Base-by-base conservation (phyloP, 2,888 invertebrate genomes). In the Zhuqinia jingwanae region DNA sequence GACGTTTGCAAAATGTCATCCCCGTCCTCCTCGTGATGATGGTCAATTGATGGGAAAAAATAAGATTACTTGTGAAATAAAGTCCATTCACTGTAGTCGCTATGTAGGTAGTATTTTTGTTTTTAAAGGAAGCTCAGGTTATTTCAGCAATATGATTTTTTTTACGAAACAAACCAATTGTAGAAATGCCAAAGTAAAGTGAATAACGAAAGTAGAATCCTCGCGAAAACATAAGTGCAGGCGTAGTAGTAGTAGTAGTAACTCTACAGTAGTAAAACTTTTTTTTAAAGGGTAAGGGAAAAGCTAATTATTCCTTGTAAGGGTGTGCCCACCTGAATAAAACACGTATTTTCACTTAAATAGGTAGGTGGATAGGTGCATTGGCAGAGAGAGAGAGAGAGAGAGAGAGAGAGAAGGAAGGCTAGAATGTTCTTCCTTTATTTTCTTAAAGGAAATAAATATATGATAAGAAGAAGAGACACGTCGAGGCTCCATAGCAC, bases 261-360 rank as follows among this genome's bases (percentile, higher is more conserved):
- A n/a, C 20, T 27, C 11, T 17, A 25, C 2, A 30, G 56, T 27
- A 15, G 20, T 20, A 30, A 53, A 36, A n/a, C n/a, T n/a, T n/a
- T n/a, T n/a, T n/a, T n/a, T n/a, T 5, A 75, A 56, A 75, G 47
- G 17, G 25, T 25, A 25, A 27, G 15, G 15, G 30, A 56, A 75
- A 68, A 68, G 75, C 75, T 75, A 75, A 75, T 75, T 30, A 75
- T 75, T 75, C 36, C 75, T 13, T 75, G 75, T 75, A 53, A 10
- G 75, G 30, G 53, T 75, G 53, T 56, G 27, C 75, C 53, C 75
- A 75, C 56, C 75, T 75, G 75, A 75, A 75, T 75, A 53, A 75
- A 75, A 56, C 56, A 75, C 75, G 56, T 56, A 25, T 36, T 56
- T 75, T 56, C 75, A 56, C 56, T 75, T 56, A 75, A 75, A 56